Conservation (phyloP, 1,140 invertebrate species). For the Cardiocondyla obscurior region DNA sequence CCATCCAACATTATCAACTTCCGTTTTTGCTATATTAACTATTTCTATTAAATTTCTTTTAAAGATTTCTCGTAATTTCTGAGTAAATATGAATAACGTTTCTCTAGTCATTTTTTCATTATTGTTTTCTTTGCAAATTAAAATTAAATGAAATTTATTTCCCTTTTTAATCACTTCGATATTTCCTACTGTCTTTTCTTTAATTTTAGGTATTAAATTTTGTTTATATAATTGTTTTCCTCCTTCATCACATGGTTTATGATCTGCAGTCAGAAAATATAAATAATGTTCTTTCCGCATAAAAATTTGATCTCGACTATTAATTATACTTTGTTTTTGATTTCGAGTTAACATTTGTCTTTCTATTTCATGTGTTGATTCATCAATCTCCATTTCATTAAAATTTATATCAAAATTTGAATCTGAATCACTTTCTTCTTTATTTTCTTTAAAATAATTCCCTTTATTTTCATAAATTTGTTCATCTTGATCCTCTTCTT, state of each 20-base stretch:
- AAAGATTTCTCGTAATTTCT: no score
- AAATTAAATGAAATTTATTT: neutral
- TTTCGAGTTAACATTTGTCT: neutral
- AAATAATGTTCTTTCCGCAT: neutral
- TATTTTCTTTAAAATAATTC: no score
- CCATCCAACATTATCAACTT: no score
- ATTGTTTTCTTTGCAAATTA: neutral
- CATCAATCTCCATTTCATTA: neutral
- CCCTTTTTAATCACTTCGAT: neutral
- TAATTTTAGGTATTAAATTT: neutral
- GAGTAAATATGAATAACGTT: neutral
- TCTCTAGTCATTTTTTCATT: neutral
- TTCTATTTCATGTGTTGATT: neutral
- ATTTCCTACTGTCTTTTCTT: neutral
- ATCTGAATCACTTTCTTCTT: neutral
- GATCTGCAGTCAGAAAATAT: neutral
- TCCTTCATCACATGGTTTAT: neutral
- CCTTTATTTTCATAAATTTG: no score
- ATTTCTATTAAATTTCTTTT: no score
- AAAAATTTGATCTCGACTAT: neutral
- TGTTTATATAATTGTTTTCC: neutral
- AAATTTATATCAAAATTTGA: neutral
- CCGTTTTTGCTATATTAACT: no score
- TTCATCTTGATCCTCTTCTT: no score
- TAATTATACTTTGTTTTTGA: neutral